Percentiles rank a stretch among this genome's conserved stretches.
These are phyloP conservation scores for Elephantulus edwardii DNA, from an alignment of 2,113 vertebrate genomes.

Conservation along the genomic window DNA sequence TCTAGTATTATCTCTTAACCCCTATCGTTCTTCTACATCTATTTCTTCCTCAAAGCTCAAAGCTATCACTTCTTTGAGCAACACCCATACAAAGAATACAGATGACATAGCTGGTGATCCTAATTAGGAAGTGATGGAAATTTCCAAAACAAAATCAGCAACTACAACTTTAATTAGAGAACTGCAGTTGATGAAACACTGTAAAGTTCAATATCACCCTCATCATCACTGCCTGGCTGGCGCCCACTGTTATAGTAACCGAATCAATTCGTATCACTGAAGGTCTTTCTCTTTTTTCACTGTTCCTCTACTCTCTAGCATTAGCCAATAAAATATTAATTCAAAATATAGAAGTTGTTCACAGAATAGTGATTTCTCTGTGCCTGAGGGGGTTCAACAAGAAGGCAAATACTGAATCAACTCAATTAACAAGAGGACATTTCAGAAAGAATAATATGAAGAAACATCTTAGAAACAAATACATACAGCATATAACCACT, in stretches of 20 bases:
- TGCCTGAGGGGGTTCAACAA: background rate
- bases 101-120: background rate
- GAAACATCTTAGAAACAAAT: background rate
- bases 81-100: background rate
- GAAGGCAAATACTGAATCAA: background rate
- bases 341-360: background rate
- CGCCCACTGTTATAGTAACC: too few relatives aligned
- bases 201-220: too few relatives aligned
- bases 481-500: background rate
- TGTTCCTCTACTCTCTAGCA: too few relatives aligned
- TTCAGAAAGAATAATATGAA: constrained; percentile 12
- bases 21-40: background rate
- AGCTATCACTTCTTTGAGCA: background rate
- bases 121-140: background rate
- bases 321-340: background rate
- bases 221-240: too few relatives aligned
- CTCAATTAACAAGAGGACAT: constrained; percentile 6
- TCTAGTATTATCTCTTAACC: background rate
- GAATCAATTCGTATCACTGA: too few relatives aligned
- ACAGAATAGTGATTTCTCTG: background rate
- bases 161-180: constrained; percentile 15
- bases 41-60: background rate
- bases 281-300: too few relatives aligned
- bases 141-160: background rate
- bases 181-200: too few relatives aligned